Percentiles rank a stretch among this genome's conserved stretches.
These are phyloP conservation scores for Melanophora roralis DNA, from an alignment of 2,888 invertebrate genomes.

Conservation along the genomic window DNA sequence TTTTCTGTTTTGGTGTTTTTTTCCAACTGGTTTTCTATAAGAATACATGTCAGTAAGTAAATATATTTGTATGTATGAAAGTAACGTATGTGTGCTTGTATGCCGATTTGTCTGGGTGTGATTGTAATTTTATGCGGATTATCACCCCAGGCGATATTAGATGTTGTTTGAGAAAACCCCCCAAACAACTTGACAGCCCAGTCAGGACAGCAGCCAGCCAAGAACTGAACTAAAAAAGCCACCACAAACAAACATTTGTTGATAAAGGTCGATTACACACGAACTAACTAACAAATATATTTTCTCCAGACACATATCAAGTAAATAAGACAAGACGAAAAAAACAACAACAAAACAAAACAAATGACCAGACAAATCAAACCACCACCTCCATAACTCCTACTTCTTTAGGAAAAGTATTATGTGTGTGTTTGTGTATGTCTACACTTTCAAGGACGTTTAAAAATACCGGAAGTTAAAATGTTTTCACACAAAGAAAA, in stretches of 20 bases:
- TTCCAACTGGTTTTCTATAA: slow-evolving; percentile 37
- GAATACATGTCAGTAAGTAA: slow-evolving; percentile 8
- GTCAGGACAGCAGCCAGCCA: slow-evolving; percentile 26
- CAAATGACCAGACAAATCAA: slow-evolving; percentile 54
- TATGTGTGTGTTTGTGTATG: background rate
- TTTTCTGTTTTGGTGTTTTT: slow-evolving; percentile 40
- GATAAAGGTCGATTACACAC: slow-evolving; percentile 54
- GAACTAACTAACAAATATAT: slow-evolving; percentile 2
- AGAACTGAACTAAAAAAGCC: slow-evolving; percentile 27
- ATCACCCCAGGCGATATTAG: slow-evolving; percentile 68
- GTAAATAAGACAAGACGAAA: slow-evolving; percentile 24
- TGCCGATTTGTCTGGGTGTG: slow-evolving; percentile 67
- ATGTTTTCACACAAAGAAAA: slow-evolving; percentile 18
- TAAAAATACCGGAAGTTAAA: slow-evolving; percentile 50
- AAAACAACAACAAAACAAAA: slow-evolving; percentile 15
- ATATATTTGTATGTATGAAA: slow-evolving; percentile 10
- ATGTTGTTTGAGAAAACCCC: slow-evolving; percentile 48
- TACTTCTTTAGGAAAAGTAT: background rate
- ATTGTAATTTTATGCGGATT: slow-evolving; percentile 75
- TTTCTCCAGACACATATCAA: slow-evolving; percentile 21
- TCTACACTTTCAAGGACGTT: slow-evolving; percentile 48
- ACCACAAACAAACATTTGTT: slow-evolving; percentile 58
- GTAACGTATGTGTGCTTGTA: slow-evolving; percentile 36
- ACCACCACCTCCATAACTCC: slow-evolving; percentile 33
- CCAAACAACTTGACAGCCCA: slow-evolving; percentile 54